phyloP scores from a whole-genome alignment of 2,797 vertebrate genomes.

The Taeniopygia guttata region DNA sequence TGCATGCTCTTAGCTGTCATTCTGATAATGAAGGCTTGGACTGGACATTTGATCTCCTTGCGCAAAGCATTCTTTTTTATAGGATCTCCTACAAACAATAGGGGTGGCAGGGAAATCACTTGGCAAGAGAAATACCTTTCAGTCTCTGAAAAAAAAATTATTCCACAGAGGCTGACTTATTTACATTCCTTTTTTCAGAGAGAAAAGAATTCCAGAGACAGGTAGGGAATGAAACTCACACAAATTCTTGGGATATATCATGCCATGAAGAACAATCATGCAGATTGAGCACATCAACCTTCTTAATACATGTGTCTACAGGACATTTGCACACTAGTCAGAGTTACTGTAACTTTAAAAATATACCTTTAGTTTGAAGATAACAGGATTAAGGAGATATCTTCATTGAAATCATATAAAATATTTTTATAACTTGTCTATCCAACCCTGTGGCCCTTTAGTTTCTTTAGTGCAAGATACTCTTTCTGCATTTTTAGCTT shows the following conservation, averaged over 20 bases:
- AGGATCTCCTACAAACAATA: not conserved
- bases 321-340: not conserved
- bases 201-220: not conserved
- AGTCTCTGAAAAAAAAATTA: not conserved
- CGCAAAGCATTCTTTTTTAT: not conserved
- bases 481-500: not conserved
- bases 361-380: not conserved
- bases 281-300: not conserved
- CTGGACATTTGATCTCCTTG: not conserved
- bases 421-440: not conserved
- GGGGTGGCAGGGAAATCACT: not conserved
- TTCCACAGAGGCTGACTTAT: not conserved
- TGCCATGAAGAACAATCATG: not conserved
- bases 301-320: not conserved
- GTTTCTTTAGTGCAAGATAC: not conserved
- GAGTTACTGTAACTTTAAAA: not conserved
- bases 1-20: not conserved
- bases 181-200: not conserved
- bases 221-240: not conserved
- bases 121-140: not conserved
- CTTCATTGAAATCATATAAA: not conserved
- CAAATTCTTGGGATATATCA: not conserved
- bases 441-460: not conserved
- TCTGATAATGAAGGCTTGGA: not conserved
- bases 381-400: not conserved